These are phyloP conservation scores for Microtus richardsoni DNA, from an alignment of 2,113 vertebrate species.

Conservation along the genomic window DNA sequence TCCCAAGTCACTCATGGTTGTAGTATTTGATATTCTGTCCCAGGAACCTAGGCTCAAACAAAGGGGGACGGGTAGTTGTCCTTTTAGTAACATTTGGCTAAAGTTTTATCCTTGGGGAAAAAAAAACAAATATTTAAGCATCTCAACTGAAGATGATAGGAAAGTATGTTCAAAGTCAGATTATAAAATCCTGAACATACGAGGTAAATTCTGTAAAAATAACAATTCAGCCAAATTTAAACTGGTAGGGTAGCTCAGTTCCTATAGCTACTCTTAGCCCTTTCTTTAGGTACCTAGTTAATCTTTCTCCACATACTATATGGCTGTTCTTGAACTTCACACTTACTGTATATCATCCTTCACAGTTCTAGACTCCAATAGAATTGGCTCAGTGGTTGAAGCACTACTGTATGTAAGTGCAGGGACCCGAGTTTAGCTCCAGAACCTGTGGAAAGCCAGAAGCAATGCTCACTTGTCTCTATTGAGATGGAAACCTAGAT, in stretches of 20 bases:
- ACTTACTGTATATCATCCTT: neutral
- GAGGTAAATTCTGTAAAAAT: constrained; percentile 16
- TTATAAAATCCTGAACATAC: neutral
- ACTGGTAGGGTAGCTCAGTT: neutral
- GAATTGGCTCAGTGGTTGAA: neutral
- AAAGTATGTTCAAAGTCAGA: neutral
- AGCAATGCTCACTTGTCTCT: no score
- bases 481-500: neutral
- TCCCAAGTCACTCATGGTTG: neutral
- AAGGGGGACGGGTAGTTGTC: neutral
- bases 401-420: no score
- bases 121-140: neutral
- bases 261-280: neutral
- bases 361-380: neutral
- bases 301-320: neutral
- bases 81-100: neutral
- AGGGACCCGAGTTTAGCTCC: neutral
- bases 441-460: neutral
- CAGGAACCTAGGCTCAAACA: neutral
- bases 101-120: neutral
- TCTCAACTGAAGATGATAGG: constrained; percentile 23
- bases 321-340: neutral
- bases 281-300: neutral
- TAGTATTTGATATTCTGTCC: neutral
- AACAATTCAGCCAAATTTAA: constrained; percentile 1